phyloP scores from a whole-genome alignment of 1,140 invertebrate genomes.

The Cotesia typhae region DNA sequence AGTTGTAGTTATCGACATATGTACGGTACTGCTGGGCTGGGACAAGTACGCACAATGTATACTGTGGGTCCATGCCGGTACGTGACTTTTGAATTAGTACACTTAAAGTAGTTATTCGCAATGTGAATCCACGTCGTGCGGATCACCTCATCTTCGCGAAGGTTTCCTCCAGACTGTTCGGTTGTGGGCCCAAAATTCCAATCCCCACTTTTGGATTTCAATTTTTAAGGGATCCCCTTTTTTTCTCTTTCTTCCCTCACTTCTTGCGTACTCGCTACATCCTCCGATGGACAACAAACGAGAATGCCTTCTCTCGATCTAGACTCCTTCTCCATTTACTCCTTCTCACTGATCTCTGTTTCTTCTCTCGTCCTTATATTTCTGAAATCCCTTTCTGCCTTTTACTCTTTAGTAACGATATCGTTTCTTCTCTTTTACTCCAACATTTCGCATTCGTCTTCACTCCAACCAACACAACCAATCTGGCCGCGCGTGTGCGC shows the following conservation, averaged over 20 bases:
- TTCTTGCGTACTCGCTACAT: constrained; percentile 42
- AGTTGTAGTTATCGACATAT: constrained; percentile 53
- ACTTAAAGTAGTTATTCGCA: constrained; percentile 24
- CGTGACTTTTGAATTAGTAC: constrained; percentile 34
- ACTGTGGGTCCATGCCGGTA: constrained; percentile 65
- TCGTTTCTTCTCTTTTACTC: constrained; percentile 31
- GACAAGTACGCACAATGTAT: constrained; percentile 64
- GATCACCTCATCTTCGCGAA: constrained; percentile 65
- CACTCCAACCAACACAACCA: constrained; percentile 1
- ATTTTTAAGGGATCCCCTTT: constrained; percentile 64
- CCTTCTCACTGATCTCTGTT: constrained; percentile 27
- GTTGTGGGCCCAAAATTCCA: constrained; percentile 64
- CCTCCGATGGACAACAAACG: constrained; percentile 37
- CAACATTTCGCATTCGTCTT: constrained; percentile 15
- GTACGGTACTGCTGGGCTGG: constrained; percentile 63
- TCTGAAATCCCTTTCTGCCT: constrained; percentile 37
- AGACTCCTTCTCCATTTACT: constrained; percentile 29
- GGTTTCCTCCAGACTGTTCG: constrained; percentile 64
- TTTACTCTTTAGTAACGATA: constrained; percentile 29
- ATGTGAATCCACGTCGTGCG: constrained; percentile 14
- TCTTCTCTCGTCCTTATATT: constrained; percentile 38
- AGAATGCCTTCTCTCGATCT: constrained; percentile 20
- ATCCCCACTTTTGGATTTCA: constrained; percentile 62
- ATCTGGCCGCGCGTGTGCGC: constrained; percentile 21
- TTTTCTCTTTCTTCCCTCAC: constrained; percentile 52